Evolutionary conservation across 2,797 vertebrate species (phyloP).

Genomic region (Acropternis orthonyx): DNA sequence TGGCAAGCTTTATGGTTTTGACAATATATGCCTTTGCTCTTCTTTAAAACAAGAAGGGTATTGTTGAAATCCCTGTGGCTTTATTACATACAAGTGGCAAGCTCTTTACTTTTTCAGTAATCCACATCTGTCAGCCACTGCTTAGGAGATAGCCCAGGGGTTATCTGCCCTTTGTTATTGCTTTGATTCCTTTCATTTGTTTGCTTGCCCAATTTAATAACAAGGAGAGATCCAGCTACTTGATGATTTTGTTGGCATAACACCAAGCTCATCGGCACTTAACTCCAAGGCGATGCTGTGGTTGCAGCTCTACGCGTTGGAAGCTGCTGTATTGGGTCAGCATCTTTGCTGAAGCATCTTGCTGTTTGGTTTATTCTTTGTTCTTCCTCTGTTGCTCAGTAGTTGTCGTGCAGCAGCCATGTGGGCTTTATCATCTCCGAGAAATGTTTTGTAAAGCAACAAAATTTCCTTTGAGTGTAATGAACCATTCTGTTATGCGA

Average conservation of each 20-base stretch:
- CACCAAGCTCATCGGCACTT: slow-evolving; percentile 39
- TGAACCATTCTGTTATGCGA: slow-evolving; percentile 45
- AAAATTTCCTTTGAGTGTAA: slow-evolving; percentile 50
- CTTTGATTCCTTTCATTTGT: slow-evolving; percentile 66
- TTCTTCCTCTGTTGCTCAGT: slow-evolving; percentile 47
- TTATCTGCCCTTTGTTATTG: slow-evolving; percentile 67
- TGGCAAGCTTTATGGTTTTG: slow-evolving; percentile 63
- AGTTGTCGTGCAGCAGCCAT: slow-evolving; percentile 41
- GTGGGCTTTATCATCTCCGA: slow-evolving; percentile 16
- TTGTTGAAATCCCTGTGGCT: slow-evolving; percentile 62
- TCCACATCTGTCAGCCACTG: slow-evolving; percentile 69
- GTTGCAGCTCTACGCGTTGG: neutral
- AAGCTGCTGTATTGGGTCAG: slow-evolving; percentile 29
- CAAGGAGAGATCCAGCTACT: slow-evolving; percentile 54
- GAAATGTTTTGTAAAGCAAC: slow-evolving; percentile 35
- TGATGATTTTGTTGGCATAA: slow-evolving; percentile 60
- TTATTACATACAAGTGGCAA: slow-evolving; percentile 69
- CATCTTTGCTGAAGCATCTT: slow-evolving; percentile 25
- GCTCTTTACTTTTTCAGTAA: slow-evolving; percentile 67
- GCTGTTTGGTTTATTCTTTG: slow-evolving; percentile 37
- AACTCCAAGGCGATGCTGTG: neutral
- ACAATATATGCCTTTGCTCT: slow-evolving; percentile 65
- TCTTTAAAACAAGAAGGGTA: slow-evolving; percentile 63
- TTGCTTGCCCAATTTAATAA: slow-evolving; percentile 67
- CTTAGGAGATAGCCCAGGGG: slow-evolving; percentile 60